Percentiles rank a stretch among this genome's conserved stretches.
Evolutionary conservation across 2,113 vertebrate species (phyloP).

Genomic region (Geococcyx californianus): DNA sequence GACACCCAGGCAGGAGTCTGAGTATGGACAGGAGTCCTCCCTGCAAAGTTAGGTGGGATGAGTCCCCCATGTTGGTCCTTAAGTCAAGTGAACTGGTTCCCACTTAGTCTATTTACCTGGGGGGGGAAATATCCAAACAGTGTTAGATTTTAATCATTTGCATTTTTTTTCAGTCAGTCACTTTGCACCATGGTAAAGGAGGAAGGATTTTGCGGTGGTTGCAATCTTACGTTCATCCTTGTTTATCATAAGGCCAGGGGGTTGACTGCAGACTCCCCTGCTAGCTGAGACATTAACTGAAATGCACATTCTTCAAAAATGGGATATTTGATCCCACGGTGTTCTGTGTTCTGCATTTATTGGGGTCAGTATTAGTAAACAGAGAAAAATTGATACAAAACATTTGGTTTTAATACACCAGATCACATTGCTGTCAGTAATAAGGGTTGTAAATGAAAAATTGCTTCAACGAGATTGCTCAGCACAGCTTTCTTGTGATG

Average conservation of each 20-base stretch:
- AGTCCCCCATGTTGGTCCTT: neutral
- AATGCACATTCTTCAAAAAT: neutral
- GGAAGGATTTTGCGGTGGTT: neutral
- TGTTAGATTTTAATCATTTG: neutral
- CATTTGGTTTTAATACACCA: neutral
- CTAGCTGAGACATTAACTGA: neutral
- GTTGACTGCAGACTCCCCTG: neutral
- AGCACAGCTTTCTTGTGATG: neutral
- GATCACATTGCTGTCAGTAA: neutral
- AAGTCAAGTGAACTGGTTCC: neutral
- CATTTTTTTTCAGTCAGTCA: neutral
- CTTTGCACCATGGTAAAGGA: neutral
- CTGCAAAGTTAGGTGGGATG: fast-evolving
- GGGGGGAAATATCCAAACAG: neutral
- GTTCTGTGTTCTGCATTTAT: neutral
- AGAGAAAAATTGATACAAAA: neutral
- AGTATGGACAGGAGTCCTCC: neutral
- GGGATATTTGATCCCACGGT: neutral
- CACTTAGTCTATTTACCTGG: neutral
- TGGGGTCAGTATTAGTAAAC: neutral
- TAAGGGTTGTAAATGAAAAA: neutral
- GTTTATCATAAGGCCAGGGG: neutral
- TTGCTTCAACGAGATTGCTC: neutral
- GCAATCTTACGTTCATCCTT: neutral
- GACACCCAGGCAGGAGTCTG: neutral